These are phyloP conservation scores for Pachymerium ferrugineum DNA, from an alignment of 2,888 invertebrate species.

Conservation along the genomic window DNA sequence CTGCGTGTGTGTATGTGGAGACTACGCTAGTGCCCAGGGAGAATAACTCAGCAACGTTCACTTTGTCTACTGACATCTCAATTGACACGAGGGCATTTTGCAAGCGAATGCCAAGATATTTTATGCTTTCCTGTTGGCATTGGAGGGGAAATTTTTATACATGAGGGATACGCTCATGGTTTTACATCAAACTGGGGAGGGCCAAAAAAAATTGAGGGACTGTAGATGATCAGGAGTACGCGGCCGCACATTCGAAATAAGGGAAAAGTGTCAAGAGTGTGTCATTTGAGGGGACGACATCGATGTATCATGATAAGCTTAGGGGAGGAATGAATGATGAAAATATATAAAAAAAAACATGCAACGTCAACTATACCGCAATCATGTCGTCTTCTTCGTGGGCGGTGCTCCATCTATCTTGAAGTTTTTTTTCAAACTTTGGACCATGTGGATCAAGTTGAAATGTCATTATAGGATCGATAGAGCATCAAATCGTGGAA, in stretches of 20 bases:
- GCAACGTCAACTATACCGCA: slow-evolving; percentile 6
- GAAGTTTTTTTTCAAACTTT: not conserved
- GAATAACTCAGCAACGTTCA: slow-evolving; percentile 27
- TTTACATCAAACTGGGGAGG: slow-evolving; percentile 1
- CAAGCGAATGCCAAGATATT: slow-evolving; percentile 23
- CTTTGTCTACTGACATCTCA: slow-evolving; percentile 29
- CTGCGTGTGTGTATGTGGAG: slow-evolving; percentile 25
- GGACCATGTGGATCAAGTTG: not conserved
- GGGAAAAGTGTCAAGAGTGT: not conserved
- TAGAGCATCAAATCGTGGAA: not conserved
- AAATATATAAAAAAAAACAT: not conserved
- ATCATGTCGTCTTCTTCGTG: not conserved
- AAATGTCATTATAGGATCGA: not conserved
- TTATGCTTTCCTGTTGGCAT: slow-evolving; percentile 29
- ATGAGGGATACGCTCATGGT: slow-evolving; percentile 30
- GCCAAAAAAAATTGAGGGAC: not conserved
- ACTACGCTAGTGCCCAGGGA: slow-evolving; percentile 23
- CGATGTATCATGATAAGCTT: slow-evolving; percentile 28
- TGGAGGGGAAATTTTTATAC: slow-evolving; percentile 30
- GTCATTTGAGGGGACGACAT: not conserved
- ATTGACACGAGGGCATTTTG: slow-evolving; percentile 25
- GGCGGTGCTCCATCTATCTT: not conserved
- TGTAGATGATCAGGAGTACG: not conserved
- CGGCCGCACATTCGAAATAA: slow-evolving; percentile 15
- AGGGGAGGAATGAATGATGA: not conserved